These are phyloP conservation scores for Drosophila bocqueti DNA, from an alignment of 1,140 invertebrate genomes.

Conservation along the genomic window DNA sequence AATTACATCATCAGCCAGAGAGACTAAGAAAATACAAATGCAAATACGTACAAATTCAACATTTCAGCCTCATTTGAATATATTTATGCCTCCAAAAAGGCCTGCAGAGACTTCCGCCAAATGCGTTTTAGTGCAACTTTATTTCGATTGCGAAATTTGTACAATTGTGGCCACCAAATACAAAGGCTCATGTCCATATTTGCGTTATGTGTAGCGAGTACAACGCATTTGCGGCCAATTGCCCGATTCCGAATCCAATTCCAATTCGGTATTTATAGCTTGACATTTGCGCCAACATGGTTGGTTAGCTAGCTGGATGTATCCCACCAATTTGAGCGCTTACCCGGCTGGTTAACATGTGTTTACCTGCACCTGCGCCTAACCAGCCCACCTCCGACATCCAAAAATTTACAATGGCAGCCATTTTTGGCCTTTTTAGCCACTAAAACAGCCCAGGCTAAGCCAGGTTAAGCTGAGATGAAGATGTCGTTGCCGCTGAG, in stretches of 20 bases:
- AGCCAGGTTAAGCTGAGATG: constrained; percentile 46
- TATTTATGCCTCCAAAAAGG: constrained; percentile 16
- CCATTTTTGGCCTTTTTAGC: constrained; percentile 69
- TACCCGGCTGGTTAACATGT: constrained; percentile 66
- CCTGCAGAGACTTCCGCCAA: constrained; percentile 37
- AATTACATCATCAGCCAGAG: constrained; percentile 52
- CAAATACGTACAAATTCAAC: not conserved
- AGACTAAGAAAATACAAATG: constrained; percentile 12
- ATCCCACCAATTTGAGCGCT: not conserved
- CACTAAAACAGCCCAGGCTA: not conserved
- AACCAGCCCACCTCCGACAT: constrained; percentile 53
- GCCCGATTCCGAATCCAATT: constrained; percentile 68
- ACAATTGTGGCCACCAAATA: constrained; percentile 52
- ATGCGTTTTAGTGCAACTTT: constrained; percentile 78
- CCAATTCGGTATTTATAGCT: constrained; percentile 80
- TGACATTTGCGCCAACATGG: constrained; percentile 74
- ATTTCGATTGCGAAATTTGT: constrained; percentile 75
- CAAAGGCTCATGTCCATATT: constrained; percentile 70
- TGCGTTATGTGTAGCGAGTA: constrained; percentile 73
- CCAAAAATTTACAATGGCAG: constrained; percentile 73
- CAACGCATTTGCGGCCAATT: constrained; percentile 76
- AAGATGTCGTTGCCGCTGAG: constrained; percentile 66
- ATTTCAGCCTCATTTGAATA: constrained; percentile 44
- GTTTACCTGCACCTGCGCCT: constrained; percentile 63
- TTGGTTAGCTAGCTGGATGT: not conserved